Percentiles rank a stretch among this genome's conserved stretches.
phyloP scores from a whole-genome alignment of 2,797 vertebrate genomes.

The Sebastes nivosus region DNA sequence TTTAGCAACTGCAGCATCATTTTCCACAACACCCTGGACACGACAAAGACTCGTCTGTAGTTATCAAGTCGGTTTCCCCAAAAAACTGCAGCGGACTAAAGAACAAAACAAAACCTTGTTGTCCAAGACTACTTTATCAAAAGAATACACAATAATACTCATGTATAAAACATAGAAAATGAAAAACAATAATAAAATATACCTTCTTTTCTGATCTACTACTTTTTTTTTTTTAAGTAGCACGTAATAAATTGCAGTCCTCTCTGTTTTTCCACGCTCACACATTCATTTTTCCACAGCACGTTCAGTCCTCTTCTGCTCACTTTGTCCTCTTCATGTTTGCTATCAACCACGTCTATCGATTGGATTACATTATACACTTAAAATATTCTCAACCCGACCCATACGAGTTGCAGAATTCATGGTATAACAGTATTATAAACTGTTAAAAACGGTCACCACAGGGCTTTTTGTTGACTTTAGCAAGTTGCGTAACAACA shows the following conservation, averaged over 20 bases:
- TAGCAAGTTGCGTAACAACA: slow-evolving; percentile 35
- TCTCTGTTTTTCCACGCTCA: slow-evolving; percentile 47
- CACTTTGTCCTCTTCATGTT: slow-evolving; percentile 17
- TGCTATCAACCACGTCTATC: not conserved
- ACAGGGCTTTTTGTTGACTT: slow-evolving; percentile 34
- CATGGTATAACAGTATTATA: slow-evolving; percentile 1
- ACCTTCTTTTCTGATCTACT: slow-evolving; percentile 75
- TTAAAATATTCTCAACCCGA: slow-evolving; percentile 9
- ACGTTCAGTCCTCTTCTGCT: slow-evolving; percentile 37
- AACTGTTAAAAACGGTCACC: slow-evolving; percentile 17
- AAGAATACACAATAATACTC: slow-evolving; percentile 81
- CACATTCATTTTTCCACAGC: slow-evolving; percentile 48
- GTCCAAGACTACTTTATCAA: slow-evolving; percentile 82
- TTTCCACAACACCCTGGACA: slow-evolving; percentile 46
- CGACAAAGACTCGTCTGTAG: slow-evolving; percentile 56
- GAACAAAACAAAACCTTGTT: slow-evolving; percentile 64
- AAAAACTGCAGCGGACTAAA: slow-evolving; percentile 53
- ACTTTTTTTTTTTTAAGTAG: slow-evolving; percentile 54
- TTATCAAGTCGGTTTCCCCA: slow-evolving; percentile 4
- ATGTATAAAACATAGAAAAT: slow-evolving; percentile 76
- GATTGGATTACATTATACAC: slow-evolving; percentile 14
- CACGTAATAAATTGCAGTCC: slow-evolving; percentile 77
- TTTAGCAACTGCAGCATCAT: slow-evolving; percentile 7
- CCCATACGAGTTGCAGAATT: slow-evolving; percentile 1
- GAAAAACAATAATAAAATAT: slow-evolving; percentile 84